Percentiles rank a stretch among this genome's conserved stretches.
phyloP scores from a whole-genome alignment of 37 sponge, comb jelly and placozoan species.

The Axinella damicornis region DNA sequence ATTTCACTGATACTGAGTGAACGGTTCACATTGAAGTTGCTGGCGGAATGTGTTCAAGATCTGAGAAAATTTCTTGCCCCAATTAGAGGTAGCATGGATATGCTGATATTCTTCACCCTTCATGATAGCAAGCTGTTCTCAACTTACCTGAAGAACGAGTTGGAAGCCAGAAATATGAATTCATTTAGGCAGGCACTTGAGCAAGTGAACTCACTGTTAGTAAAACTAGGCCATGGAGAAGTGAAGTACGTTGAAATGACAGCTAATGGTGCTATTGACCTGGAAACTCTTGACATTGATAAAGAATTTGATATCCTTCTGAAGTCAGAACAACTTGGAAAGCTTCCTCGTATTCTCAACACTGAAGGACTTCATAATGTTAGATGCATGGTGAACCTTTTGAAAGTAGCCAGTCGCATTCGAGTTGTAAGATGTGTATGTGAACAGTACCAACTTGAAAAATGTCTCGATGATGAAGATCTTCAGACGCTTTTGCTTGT shows the following conservation, averaged over 20 bases:
- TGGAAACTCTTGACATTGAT: conserved; percentile 31
- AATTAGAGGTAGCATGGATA: conserved; percentile 29
- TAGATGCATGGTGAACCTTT: conserved; percentile 55
- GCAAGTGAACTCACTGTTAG: too few relatives aligned
- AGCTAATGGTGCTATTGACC: too few relatives aligned
- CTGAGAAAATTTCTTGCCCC: conserved; percentile 24
- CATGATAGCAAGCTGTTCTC: conserved; percentile 51
- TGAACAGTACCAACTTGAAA: conserved; percentile 55
- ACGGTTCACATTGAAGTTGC: conserved; percentile 5
- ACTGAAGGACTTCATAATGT: conserved; percentile 38
- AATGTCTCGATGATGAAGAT: conserved; percentile 33
- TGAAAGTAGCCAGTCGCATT: conserved; percentile 56
- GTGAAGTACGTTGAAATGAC: too few relatives aligned
- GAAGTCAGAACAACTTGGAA: too few relatives aligned
- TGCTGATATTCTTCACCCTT: conserved; percentile 62
- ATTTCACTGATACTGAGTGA: conserved; percentile 8
- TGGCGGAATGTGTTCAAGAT: conserved; percentile 2
- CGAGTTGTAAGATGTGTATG: conserved; percentile 46
- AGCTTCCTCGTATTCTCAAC: too few relatives aligned
- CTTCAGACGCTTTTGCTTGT: conserved; percentile 20
- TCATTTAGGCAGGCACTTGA: too few relatives aligned
- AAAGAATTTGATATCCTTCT: conserved; percentile 36
- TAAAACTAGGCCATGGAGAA: too few relatives aligned
- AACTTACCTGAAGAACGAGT: too few relatives aligned
- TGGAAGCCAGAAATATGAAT: too few relatives aligned